Evolutionary conservation across 1,140 invertebrate genomes (phyloP), one percentile per base, ranked within the genome.

Genomic region (Ceratoteleas bidentatus): DNA sequence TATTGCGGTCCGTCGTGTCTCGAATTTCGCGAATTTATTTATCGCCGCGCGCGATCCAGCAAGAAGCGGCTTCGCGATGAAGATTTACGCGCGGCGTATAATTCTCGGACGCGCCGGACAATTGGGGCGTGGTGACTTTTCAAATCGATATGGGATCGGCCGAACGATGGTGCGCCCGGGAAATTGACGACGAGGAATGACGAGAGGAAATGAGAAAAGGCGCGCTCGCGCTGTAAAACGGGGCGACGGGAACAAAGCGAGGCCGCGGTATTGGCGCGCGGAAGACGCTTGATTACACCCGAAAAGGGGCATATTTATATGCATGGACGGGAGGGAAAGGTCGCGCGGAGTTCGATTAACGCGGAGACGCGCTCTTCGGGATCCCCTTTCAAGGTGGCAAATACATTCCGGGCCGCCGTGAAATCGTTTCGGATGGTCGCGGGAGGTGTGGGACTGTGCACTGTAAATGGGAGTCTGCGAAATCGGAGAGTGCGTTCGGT

Each of bases 1-100:
- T 57, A 69, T 74, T 80, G 74, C 49, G 68, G 65, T 60, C 54
- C 77, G 58, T 81, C 77, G 68, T 62, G 64, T 72, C 72, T 84
- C 64, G 56, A 74, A 77, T 84, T 84, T 84, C 65, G 56, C 76
- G 74, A 84, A 82, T 82, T 84, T 72, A 82, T 84, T 82, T 80
- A 77, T 80, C 54, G 61, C 76, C 32, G 66, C 60, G 68, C 7
- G 64, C 68, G 49, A 76, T 13, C 58, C 7, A 64, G 52, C 40
- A 57, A 64, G 66, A 70, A 36, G 60, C 47, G 60, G 58, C 58
- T 66, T 57, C 81, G 69, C 76, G 69, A 74, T 70, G 73, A 74
- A 78, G 75, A 83, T 83, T 83, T 83, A 83, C 76, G 70, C 56
- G 32, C 70, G 56, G 52, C 47, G 47, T 74, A 76, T 79, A 79